Evolutionary conservation across 2,888 invertebrate species (phyloP), one percentile per base, ranked within the genome.

Genomic region (Lycia hirtaria): DNA sequence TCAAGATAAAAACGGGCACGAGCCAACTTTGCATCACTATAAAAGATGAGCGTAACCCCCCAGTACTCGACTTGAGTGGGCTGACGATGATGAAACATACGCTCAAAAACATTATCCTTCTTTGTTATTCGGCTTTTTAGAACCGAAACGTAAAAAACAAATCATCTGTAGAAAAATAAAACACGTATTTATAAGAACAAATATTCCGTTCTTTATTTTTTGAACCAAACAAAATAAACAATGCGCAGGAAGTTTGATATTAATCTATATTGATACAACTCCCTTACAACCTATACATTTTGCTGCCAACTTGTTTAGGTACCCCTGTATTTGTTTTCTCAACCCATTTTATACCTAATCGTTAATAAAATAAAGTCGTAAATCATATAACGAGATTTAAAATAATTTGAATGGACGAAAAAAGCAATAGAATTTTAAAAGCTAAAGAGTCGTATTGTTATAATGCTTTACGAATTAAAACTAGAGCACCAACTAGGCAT

Each of bases 201-300:
- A 28, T 15, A 17, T 41, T 12, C 7, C 14, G 12, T 35, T 24
- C 24, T 15, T 49, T 45, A 47, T 35, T 26, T n/a, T 24, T 22
- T 26, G 10, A 47, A 26, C 5, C 14, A 38, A 38, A 44, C 33
- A 28, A 55, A 48, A 41, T 10, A 20, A 38, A 44, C 33, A 28
- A 55, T 41, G 33, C n/a, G 15, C 55, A 40, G 56, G 56, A 56
- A 40, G 44, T 22, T 1, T 10, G 56, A 51, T 56, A 45, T 35
- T 10, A 24, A 51, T 56, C 56, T 56, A 7, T 32, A 47, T 56
- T 51, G 32, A 40, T 26, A 38, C 12, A 38, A 35, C 14, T 41
- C 37, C 43, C 47, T 37, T 26, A 48, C n/a, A 22, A 7, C 7
- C 15, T 41, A 17, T 45, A 24, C 32, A 10, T 22, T 37, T 15